Evolutionary conservation across 2,888 invertebrate genomes (phyloP), one percentile per base, ranked within the genome.

Genomic region (Hedya salicella): DNA sequence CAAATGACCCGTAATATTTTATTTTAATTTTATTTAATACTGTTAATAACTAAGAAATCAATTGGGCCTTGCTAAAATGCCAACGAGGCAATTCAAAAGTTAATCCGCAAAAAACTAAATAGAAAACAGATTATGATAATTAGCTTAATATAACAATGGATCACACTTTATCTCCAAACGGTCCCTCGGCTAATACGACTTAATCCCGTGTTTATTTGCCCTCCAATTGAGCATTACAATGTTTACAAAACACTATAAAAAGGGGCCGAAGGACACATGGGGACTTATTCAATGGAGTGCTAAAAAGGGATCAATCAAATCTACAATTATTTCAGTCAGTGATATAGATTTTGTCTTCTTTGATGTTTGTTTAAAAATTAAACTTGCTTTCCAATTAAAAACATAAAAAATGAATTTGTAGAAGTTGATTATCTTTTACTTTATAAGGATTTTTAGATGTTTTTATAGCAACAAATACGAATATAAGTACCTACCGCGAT

Each of bases 171-270:
- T 57, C n/a, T 30, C n/a, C 9, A 52, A 65, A 32, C 48, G 25
- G 6, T 3, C 25, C 6, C 52, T 44, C 50, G 21, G 16, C 44
- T 25, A 57, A 40, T 8, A 2, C 39, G 25, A 44, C 60, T 25
- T 68, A 63, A 69, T 44, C 59, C 44, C 14, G 25, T 19, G 44
- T 42, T 66, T 54, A 59, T 59, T 30, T 44, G 75, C 73, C 73
- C 70, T 73, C 69, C 75, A 76, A 78, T 78, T 71, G 75, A 70
- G 73, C 70, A 70, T 74, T 70, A 75, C 61, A 73, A 73, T 79
- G 78, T 76, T 76, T 71, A 69, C 74, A 74, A 80, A 80, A 77
- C 71, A 75, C 68, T 62, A 42, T 59, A 64, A 68, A 71, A 70
- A 62, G 69, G 67, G 60, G 40, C 44, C 56, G 25, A 44, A 1